These are phyloP conservation scores for Camelus dromedarius DNA, from an alignment of 2,113 vertebrate genomes.

Conservation along the genomic window DNA sequence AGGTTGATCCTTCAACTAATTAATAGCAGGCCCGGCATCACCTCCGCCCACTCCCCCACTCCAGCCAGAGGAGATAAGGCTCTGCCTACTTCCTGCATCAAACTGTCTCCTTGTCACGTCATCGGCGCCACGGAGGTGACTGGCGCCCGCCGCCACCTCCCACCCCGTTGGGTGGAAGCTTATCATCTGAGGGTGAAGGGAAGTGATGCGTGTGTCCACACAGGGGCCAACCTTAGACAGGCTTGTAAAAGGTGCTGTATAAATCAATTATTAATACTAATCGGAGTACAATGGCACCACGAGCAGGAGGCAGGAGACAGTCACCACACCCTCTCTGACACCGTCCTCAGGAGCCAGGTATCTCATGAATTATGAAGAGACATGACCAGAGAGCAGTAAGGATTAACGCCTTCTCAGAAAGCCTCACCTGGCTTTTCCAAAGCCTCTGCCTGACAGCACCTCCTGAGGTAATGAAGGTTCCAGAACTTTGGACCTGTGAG, in stretches of 20 bases:
- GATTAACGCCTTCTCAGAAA: neutral
- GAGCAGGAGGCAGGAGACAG: conserved; percentile 67
- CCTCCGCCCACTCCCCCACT: conserved; percentile 14
- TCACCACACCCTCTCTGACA: conserved; percentile 74
- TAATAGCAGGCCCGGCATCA: neutral
- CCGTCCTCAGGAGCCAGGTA: conserved; percentile 38
- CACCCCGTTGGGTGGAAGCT: conserved; percentile 17
- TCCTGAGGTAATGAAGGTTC: neutral
- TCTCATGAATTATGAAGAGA: neutral
- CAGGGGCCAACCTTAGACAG: conserved; percentile 59
- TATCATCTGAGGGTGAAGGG: conserved; percentile 55
- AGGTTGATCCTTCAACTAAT: neutral
- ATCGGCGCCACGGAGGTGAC: conserved; percentile 78
- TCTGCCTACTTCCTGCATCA: conserved; percentile 50
- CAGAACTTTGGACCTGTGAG: neutral
- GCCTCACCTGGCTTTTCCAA: neutral
- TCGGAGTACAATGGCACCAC: conserved; percentile 76
- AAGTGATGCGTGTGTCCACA: conserved; percentile 57
- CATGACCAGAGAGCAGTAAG: neutral
- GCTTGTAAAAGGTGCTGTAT: conserved; percentile 85
- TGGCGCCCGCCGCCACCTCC: conserved; percentile 75
- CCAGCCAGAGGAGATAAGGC: conserved; percentile 65
- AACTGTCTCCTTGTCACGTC: conserved; percentile 51
- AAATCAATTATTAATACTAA: conserved; percentile 89
- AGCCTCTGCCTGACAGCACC: neutral